These are phyloP conservation scores for Keiferia lycopersicella DNA, from an alignment of 2,888 invertebrate species.

Conservation along the genomic window DNA sequence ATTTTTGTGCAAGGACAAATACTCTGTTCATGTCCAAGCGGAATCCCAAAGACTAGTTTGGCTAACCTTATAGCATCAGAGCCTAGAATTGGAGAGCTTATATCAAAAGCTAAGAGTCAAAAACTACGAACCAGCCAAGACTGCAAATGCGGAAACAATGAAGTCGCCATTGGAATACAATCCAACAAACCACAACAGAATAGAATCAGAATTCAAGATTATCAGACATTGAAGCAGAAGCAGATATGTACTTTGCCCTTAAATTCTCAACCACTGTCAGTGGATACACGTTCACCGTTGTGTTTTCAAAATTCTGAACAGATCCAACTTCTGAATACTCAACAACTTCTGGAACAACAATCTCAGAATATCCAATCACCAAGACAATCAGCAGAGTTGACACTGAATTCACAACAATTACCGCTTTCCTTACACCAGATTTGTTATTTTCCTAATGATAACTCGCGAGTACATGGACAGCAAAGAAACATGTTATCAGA, in stretches of 20 bases:
- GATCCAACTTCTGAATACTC: not conserved
- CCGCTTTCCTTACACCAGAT: conserved; percentile 31
- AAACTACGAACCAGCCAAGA: conserved; percentile 11
- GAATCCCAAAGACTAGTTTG: not conserved
- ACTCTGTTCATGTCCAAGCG: conserved; percentile 6
- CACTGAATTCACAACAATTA: conserved; percentile 11
- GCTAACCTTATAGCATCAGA: conserved; percentile 6
- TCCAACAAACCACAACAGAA: conserved; percentile 9
- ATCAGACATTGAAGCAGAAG: not conserved
- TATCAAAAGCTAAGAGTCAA: conserved; percentile 13
- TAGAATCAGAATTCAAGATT: conserved; percentile 3
- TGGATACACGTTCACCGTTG: not conserved
- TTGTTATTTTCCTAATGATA: conserved; percentile 19
- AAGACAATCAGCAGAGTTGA: conserved; percentile 21
- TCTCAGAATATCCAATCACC: conserved; percentile 36
- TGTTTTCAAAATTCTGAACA: not conserved
- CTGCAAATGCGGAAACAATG: not conserved
- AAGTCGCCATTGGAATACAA: not conserved
- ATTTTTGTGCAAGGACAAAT: not conserved
- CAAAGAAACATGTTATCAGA: conserved; percentile 8
- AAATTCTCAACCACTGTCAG: conserved; percentile 2
- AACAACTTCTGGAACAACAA: conserved; percentile 25
- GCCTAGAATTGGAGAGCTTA: conserved; percentile 6
- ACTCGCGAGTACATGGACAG: conserved; percentile 14
- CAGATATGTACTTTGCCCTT: not conserved